Evolutionary conservation across 1,140 invertebrate genomes (phyloP), one percentile per base, ranked within the genome.

Genomic region (Hestina assimilis): DNA sequence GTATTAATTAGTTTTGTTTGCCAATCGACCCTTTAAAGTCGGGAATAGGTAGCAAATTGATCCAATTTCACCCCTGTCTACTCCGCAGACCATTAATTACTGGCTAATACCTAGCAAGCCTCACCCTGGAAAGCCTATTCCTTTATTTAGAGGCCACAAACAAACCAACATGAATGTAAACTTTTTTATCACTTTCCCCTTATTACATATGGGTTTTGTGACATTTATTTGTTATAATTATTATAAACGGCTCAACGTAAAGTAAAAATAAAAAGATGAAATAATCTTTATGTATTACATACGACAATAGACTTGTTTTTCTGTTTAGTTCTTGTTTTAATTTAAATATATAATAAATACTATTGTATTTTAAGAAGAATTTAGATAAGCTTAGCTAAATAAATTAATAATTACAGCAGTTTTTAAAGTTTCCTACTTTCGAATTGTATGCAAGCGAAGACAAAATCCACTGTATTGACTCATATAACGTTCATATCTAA

Each of bases 21-120:
- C 58, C 57, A 63, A 66, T 60, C 33, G 40, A 35, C 50, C 65
- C 63, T 78, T 68, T 75, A 73, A 75, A 76, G 60, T 59, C 58
- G 67, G 65, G 74, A 83, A 81, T 79, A 65, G 74, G 66, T 66
- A 46, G 72, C 68, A 76, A 84, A 87, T 83, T 87, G 79, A 83
- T 80, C 79, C 70, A 79, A 84, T 86, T 86, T 79, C 74, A 80
- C 79, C 84, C 78, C 69, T 70, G 74, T 66, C 74, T 76, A 54
- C 67, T 52, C 61, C 50, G 50, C 65, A 58, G 67, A 72, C 75
- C 83, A 86, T 87, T 87, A 87, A 87, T 87, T 87, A 84, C 76
- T 69, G 56, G 59, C 56, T 71, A 68, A 71, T 77, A 69, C 70
- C 66, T 72, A 68, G 45, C 50, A 33, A 67, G 57, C 63, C 52